A percentile compares a stretch with the other conserved stretches of the same genome.
phyloP scores from a whole-genome alignment of 1,140 invertebrate genomes.

The Triops longicaudatus region DNA sequence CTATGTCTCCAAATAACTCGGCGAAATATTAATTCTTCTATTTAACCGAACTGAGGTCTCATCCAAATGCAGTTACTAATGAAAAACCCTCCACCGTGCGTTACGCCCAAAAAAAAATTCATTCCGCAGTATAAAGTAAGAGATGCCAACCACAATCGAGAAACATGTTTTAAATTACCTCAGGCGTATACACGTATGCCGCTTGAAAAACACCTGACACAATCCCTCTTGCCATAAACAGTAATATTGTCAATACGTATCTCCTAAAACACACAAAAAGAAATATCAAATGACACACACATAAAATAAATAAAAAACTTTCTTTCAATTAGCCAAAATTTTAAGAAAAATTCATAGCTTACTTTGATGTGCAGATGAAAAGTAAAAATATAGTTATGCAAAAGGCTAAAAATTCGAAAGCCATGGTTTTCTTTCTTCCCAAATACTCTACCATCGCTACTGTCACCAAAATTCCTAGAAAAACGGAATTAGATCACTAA shows the following conservation, averaged over 20 bases:
- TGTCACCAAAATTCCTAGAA: slow-evolving; percentile 77
- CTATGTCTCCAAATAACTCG: background rate
- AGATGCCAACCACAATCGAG: background rate
- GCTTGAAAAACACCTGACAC: slow-evolving; percentile 91
- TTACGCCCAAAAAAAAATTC: background rate
- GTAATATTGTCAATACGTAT: slow-evolving; percentile 65
- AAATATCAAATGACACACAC: no score
- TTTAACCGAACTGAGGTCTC: background rate
- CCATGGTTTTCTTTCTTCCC: slow-evolving; percentile 88
- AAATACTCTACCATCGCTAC: slow-evolving; percentile 83
- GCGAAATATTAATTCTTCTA: background rate
- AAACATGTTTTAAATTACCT: slow-evolving; percentile 47
- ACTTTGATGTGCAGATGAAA: slow-evolving; percentile 66
- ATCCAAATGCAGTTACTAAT: background rate
- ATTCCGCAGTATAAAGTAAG: slow-evolving; percentile 7
- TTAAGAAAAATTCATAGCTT: slow-evolving; percentile 37
- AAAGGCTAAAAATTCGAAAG: slow-evolving; percentile 82
- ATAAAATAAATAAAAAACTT: no score
- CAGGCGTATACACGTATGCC: slow-evolving; percentile 90
- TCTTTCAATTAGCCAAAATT: no score
- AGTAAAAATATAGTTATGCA: slow-evolving; percentile 70
- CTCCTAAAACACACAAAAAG: slow-evolving; percentile 56
- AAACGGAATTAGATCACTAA: background rate
- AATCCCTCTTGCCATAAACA: slow-evolving; percentile 83
- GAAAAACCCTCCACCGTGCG: background rate